A percentile compares a stretch with the other conserved stretches of the same genome.
Evolutionary conservation across 2,797 vertebrate genomes (phyloP).

Genomic region (Myotis pilosus): DNA sequence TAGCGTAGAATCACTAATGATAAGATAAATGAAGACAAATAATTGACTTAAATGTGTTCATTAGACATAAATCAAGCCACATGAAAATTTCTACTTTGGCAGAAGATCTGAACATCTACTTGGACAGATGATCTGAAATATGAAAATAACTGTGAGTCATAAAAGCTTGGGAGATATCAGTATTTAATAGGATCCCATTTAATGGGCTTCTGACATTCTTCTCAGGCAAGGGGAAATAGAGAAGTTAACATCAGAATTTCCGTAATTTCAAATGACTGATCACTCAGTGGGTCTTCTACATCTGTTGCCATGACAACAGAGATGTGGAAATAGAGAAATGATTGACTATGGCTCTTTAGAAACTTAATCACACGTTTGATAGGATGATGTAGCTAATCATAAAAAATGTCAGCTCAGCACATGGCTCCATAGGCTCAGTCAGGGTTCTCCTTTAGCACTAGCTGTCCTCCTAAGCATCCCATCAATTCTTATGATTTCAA

Average conservation of each 20-base stretch:
- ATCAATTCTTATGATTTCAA: not conserved
- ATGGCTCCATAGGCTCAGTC: not conserved
- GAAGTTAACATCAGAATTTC: not conserved
- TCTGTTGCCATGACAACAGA: slow-evolving; percentile 44
- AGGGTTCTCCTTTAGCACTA: not conserved
- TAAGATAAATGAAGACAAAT: not conserved
- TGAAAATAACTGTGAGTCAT: not conserved
- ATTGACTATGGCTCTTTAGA: not conserved
- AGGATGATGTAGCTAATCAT: not conserved
- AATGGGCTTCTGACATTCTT: slow-evolving; percentile 8
- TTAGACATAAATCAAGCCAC: not conserved
- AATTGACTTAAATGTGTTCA: not conserved
- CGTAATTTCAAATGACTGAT: slow-evolving; percentile 12
- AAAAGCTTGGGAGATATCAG: not conserved
- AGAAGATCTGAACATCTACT: not conserved
- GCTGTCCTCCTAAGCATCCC: not conserved
- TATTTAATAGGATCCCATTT: not conserved
- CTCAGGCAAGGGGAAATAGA: not conserved
- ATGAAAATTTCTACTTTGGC: not conserved
- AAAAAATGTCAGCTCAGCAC: not conserved
- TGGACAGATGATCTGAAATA: not conserved
- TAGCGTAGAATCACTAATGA: not conserved
- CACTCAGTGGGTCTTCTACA: not conserved
- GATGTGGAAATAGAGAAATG: not conserved
- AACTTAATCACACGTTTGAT: not conserved